Conservation (phyloP, 2,113 vertebrate species). For the Phoenicopterus ruber region DNA sequence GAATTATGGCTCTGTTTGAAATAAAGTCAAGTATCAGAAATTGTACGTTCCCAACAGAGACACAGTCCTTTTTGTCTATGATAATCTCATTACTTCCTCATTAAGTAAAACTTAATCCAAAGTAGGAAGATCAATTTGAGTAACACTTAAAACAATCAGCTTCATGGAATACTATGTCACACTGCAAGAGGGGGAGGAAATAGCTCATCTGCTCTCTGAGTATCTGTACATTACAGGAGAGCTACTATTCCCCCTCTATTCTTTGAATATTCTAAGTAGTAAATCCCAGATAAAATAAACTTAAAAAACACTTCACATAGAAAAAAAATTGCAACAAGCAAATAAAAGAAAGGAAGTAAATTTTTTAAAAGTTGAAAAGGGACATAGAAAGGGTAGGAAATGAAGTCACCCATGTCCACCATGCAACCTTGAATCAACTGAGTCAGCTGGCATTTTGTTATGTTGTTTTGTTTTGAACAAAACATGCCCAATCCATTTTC, state of each 20-base stretch:
- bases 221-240: background rate
- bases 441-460: background rate
- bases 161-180: background rate
- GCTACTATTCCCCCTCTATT: background rate
- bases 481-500: background rate
- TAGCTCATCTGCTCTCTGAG: background rate
- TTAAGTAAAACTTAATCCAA: slow-evolving; percentile 51
- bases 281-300: slow-evolving; percentile 13
- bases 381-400: background rate
- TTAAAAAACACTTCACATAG: background rate
- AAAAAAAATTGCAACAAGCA: background rate
- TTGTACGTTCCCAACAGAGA: background rate
- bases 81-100: slow-evolving; percentile 25
- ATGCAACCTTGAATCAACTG: background rate
- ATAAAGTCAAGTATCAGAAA: background rate
- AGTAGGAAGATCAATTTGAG: slow-evolving; percentile 39
- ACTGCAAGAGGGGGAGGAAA: background rate
- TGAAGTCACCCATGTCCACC: background rate
- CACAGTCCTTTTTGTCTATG: background rate
- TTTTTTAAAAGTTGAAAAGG: background rate
- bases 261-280: background rate
- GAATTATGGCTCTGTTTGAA: background rate
- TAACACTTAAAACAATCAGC: slow-evolving; percentile 28
- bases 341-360: background rate
- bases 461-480: background rate